These are phyloP conservation scores for Poeciliopsis paucimaculata DNA, from an alignment of 2,797 vertebrate species.

Conservation along the genomic window DNA sequence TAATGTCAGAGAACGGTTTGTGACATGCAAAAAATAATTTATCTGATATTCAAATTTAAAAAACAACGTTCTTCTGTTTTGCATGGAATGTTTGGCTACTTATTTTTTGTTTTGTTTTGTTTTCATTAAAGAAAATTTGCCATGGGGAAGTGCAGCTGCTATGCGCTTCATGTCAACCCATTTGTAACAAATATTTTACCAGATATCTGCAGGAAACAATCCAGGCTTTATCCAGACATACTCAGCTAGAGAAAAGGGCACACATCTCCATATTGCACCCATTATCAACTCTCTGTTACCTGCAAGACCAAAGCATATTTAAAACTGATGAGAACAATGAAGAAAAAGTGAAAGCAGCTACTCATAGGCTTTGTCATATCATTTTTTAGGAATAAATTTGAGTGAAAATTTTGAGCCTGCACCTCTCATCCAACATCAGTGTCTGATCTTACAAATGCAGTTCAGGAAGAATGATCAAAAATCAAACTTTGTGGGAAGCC, in stretches of 20 bases:
- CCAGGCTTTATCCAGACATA: not conserved
- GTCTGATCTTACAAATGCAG: not conserved
- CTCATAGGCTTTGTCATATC: no score
- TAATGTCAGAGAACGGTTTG: slow-evolving; percentile 39
- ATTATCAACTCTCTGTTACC: not conserved
- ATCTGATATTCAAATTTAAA: not conserved
- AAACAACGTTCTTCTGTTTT: not conserved
- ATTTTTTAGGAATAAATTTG: not conserved
- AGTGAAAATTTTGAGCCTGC: not conserved
- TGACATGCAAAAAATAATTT: not conserved
- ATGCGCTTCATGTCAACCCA: not conserved
- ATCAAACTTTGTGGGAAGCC: not conserved
- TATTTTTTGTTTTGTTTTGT: not conserved
- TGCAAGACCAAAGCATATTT: not conserved
- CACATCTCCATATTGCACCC: not conserved
- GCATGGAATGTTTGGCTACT: not conserved
- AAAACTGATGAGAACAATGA: not conserved
- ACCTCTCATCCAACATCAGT: not conserved
- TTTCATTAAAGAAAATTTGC: not conserved
- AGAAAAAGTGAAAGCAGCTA: not conserved
- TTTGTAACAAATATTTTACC: not conserved
- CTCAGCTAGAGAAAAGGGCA: not conserved
- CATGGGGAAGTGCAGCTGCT: not conserved
- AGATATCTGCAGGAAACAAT: not conserved
- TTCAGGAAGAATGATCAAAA: not conserved